Percentiles rank a stretch among this genome's conserved stretches.
Conservation (phyloP, 2,797 vertebrate species). For the Amphiprion clarkii region DNA sequence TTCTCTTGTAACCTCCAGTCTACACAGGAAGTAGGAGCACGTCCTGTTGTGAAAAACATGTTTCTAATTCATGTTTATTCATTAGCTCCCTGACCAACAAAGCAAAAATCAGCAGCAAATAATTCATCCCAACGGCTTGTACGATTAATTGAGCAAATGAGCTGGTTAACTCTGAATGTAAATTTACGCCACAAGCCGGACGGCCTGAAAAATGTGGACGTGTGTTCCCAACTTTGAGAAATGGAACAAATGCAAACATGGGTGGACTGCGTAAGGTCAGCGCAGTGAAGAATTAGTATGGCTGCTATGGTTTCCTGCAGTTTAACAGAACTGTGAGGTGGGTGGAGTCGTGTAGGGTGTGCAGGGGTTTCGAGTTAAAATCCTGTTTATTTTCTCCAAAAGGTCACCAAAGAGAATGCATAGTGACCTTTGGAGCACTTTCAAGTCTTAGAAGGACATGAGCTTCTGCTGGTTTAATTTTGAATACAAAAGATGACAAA, state of each 20-base stretch:
- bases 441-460: neutral
- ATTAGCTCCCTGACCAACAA: no score
- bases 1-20: conserved; percentile 2
- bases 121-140: no score
- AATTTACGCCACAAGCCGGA: no score
- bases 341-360: no score
- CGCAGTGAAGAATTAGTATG: neutral
- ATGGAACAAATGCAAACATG: no score
- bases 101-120: no score
- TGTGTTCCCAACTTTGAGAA: no score
- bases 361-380: conserved; percentile 10
- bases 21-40: neutral
- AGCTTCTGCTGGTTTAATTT: neutral
- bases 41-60: neutral
- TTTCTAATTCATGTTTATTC: neutral
- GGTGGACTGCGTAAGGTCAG: no score
- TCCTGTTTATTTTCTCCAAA: neutral
- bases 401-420: neutral
- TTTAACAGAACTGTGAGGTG: no score
- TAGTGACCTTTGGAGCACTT: neutral
- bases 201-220: no score
- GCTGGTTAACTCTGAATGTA: no score
- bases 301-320: neutral
- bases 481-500: neutral
- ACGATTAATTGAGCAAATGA: no score